A percentile compares a stretch with the other conserved stretches of the same genome.
Conservation (phyloP, 2,113 vertebrate species). For the Ancistrus triradiatus region DNA sequence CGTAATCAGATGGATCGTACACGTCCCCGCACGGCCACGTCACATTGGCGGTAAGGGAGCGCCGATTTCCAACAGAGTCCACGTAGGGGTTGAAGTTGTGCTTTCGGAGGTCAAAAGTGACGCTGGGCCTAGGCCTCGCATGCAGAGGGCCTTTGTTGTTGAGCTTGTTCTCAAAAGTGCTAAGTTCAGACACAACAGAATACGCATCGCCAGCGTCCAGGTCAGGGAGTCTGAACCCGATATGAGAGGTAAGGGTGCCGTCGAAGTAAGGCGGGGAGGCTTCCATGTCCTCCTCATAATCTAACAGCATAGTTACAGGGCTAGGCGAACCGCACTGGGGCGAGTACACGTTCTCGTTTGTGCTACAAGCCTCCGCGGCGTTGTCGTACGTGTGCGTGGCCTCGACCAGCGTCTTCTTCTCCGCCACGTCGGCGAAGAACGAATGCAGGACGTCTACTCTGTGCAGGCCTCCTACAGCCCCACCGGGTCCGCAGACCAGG, state of each 20-base stretch:
- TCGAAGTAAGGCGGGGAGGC: slow-evolving; percentile 79
- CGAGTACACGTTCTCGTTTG: slow-evolving; percentile 83
- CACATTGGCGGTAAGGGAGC: slow-evolving; percentile 80
- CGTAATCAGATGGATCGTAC: slow-evolving; percentile 93
- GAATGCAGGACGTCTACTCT: slow-evolving; percentile 84
- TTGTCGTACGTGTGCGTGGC: slow-evolving; percentile 93
- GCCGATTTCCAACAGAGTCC: slow-evolving; percentile 76
- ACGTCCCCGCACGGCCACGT: slow-evolving; percentile 80
- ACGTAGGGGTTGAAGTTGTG: slow-evolving; percentile 75
- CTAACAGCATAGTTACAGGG: slow-evolving; percentile 83
- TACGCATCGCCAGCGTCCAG: slow-evolving; percentile 80
- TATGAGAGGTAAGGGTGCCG: slow-evolving; percentile 68
- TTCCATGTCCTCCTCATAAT: slow-evolving; percentile 89
- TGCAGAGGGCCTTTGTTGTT: slow-evolving; percentile 89
- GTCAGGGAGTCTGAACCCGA: slow-evolving; percentile 82
- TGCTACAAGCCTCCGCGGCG: slow-evolving; percentile 81
- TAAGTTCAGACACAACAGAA: slow-evolving; percentile 77
- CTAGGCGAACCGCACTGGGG: slow-evolving; percentile 89
- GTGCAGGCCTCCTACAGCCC: slow-evolving; percentile 73
- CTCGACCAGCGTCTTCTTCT: slow-evolving; percentile 88
- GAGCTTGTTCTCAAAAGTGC: slow-evolving; percentile 83
- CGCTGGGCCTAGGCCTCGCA: slow-evolving; percentile 83
- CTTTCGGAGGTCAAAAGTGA: slow-evolving; percentile 84
- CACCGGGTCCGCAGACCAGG: slow-evolving; percentile 71
- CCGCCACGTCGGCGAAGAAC: slow-evolving; percentile 86